phyloP scores from a whole-genome alignment of 2,797 vertebrate genomes.

The Pseudomugil tenellus region DNA sequence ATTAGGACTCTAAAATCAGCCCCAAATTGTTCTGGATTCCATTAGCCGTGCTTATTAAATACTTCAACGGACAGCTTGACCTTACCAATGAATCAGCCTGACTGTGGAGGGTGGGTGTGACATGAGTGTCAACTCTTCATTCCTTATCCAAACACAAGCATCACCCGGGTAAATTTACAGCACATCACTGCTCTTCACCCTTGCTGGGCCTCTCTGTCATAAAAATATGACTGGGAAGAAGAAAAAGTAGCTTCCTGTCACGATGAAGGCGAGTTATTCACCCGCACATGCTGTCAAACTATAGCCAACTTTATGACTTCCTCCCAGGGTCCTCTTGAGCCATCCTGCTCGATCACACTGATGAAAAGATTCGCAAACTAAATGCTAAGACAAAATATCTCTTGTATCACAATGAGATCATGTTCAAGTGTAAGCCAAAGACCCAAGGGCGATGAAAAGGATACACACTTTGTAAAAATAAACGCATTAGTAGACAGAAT shows the following conservation, averaged over 20 bases:
- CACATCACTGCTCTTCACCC: slow-evolving; percentile 35
- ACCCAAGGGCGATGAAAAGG: slow-evolving; percentile 22
- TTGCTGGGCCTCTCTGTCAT: slow-evolving; percentile 45
- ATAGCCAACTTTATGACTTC: slow-evolving; percentile 57
- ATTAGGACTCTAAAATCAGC: slow-evolving; percentile 4
- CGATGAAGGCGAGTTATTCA: slow-evolving; percentile 50
- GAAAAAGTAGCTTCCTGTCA: slow-evolving; percentile 46
- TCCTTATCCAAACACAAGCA: slow-evolving; percentile 51
- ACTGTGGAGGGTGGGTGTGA: slow-evolving; percentile 35
- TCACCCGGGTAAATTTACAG: slow-evolving; percentile 63
- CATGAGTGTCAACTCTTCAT: slow-evolving; percentile 51
- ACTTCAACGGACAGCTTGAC: slow-evolving; percentile 34
- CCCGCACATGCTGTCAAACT: slow-evolving; percentile 56
- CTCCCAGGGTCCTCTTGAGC: slow-evolving; percentile 45
- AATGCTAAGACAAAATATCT: slow-evolving; percentile 19
- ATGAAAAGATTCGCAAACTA: slow-evolving; percentile 11
- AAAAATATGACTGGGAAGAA: slow-evolving; percentile 50
- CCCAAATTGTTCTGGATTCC: slow-evolving; percentile 4
- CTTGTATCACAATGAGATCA: slow-evolving; percentile 20
- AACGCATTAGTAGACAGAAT: slow-evolving; percentile 52
- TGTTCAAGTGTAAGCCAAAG: slow-evolving; percentile 13
- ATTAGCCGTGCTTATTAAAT: slow-evolving; percentile 6
- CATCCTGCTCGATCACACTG: slow-evolving; percentile 20
- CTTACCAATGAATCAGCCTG: slow-evolving; percentile 14
- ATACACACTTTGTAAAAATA: slow-evolving; percentile 46